Evolutionary conservation across 2,113 vertebrate species (phyloP), one percentile per base, ranked within the genome.

Genomic region (Grammomys surdaster): DNA sequence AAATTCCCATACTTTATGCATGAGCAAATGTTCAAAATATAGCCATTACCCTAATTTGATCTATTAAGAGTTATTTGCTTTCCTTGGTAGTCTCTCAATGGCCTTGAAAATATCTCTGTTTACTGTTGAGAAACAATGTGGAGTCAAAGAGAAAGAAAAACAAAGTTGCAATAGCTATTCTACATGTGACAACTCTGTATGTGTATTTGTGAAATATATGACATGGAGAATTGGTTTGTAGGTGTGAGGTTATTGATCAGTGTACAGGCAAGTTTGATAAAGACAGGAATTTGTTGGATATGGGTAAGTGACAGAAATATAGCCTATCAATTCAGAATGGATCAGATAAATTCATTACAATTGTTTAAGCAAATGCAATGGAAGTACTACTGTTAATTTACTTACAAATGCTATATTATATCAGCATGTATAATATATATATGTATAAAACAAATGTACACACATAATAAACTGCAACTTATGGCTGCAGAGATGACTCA

Each of bases 21-120:
- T 63, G 48, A 84, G 16, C 77, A 82, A 92, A 84, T 82, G 7
- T 77, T 95, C 33, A 54, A 92, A 54, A 48, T 92, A 56, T 51
- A 85, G 12, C 17, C 24, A 20, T 84, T 90, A 70, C 9, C n/a
- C 90, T 93, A 92, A 93, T 92, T n/a, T 81, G 33, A 94, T 81
- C 22, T 73, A 60, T 82, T 89, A 72, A 85, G 78, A 92, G 16
- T 88, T 84, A 77, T 75, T 12, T n/a, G 48, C 2, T 20, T 88
- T 89, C 24, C 33, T 93, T 93, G 51, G 51, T 76, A 94, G 67
- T 36, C 13, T 90, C 46, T 81, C 14, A 31, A 46, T 76, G 80
- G 36, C 73, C 84, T 40, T 86, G 24, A 46, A 81, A 58, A 58
- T 92, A 67, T 91, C 48, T 78, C 36, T 69, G 8, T 75, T 91